Base-by-base conservation (phyloP, 2,113 vertebrate genomes). In the Lota lota region DNA sequence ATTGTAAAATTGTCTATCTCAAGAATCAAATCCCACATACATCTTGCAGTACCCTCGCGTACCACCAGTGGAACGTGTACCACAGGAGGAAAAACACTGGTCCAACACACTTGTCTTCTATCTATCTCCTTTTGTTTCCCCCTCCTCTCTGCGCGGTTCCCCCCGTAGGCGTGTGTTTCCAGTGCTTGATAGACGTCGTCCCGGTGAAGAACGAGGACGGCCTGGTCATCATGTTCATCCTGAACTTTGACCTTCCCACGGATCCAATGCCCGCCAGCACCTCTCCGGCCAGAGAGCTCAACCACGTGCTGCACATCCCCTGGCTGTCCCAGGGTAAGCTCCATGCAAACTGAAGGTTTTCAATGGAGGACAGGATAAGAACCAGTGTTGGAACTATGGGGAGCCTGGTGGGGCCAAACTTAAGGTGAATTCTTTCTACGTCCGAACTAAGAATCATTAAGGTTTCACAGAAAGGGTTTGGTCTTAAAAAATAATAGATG, bases 201-300 rank as follows among this genome's bases (percentile, higher is more conserved):
- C 95, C 95, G 0, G 94, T 97, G 79, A 95, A 95, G 88, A 95
- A 94, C 0, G 95, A 96, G 77, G 93, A 93, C 14, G 94, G 95
- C 0, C 78, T 91, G 0, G 95, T 96, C 73, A 95, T 96, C 88
- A 96, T 97, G 94, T 96, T 96, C 81, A 97, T 97, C 80, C 92
- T 97, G 36, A 96, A 97, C 89, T 97, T 97, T 1, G 94, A 97
- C 75, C 91, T 93, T 8, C 91, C 93, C 72, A 88, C 92, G 82
- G 94, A 95, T 72, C 90, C 75, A 63, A 68, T 70, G 69, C 73
- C 75, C 8, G 2, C 60, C 40, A 64, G 62, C 69, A 72, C 22
- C 20, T 85, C 84, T 0, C 92, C 92, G 0, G 75, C 61, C 69
- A 86, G 56, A 14, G 88, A 91, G 59, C 85, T 90, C 82, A 94